Base-by-base conservation (phyloP, 2,888 invertebrate genomes). In the Apodemia mormo region DNA sequence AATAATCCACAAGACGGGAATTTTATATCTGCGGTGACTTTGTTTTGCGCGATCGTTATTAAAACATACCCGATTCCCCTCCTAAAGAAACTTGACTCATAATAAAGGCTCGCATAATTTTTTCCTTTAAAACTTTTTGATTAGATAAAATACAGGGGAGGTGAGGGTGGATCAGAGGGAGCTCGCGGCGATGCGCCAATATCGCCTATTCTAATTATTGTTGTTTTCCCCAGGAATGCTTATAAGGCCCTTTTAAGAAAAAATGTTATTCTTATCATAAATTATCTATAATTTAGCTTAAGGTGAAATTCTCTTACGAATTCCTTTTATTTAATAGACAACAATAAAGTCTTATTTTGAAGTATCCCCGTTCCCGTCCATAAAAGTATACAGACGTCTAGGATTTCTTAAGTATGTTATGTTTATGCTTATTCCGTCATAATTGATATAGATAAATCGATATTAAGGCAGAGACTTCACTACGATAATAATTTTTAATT, bases 61-160 rank as follows among this genome's bases (percentile, higher is more conserved):
- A 92, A 93, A 93, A 92, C 90, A 90, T 89, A 92, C 89, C 88
- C 90, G 82, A 84, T 83, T 87, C 90, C 92, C 92, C 91, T 87
- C 84, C 64, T 65, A 83, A 89, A 86, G 89, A 92, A 92, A 93
- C 89, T 92, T 92, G 92, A 90, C 90, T 93, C 90, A 92, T 92
- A 92, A 92, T 92, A 93, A 92, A 92, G 92, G 92, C 89, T 86
- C 86, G 93, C 85, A 93, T 93, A 93, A 93, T 93, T 93, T 94
- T 94, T 93, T 91, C 92, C 92, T 93, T 93, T 93, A 93, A 93
- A 94, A 94, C 92, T 93, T 94, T 93, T 93, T 94, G 93, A 94
- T 94, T 94, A 93, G 93, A 94, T 94, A 92, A 93, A 93, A 93
- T 93, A 93, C 92, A 90, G 89, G 93, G 92, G 93, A 88, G 92